Evolutionary conservation across 1,140 invertebrate genomes (phyloP).

Genomic region (Stegodyphus dumicola): DNA sequence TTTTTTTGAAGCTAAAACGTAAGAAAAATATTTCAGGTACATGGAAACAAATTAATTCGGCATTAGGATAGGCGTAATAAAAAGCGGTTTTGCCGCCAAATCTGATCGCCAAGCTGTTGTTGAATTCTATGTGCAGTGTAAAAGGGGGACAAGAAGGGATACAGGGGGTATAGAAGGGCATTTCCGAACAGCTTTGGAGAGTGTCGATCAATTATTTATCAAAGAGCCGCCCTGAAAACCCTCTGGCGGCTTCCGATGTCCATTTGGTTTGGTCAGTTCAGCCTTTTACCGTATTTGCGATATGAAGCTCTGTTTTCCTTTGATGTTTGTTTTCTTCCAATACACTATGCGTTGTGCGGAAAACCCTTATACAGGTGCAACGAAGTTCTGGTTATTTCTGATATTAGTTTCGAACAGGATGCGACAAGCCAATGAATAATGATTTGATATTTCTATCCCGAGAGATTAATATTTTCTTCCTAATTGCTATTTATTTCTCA

Average conservation of each 20-base stretch:
- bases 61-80: background rate
- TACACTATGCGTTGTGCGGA: background rate
- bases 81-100: conserved; percentile 31
- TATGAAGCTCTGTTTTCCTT: conserved; percentile 9
- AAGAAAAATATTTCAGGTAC: too few species aligned
- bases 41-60: background rate
- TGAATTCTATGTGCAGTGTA: background rate
- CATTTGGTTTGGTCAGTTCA: conserved; percentile 46
- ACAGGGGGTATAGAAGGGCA: background rate
- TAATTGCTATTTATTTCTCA: too few species aligned
- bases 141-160: background rate
- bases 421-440: too few species aligned
- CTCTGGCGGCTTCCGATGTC: conserved; percentile 47
- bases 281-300: conserved; percentile 32
- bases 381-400: too few species aligned
- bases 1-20: too few species aligned
- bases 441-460: too few species aligned
- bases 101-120: conserved; percentile 19
- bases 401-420: too few species aligned
- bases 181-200: conserved; percentile 28
- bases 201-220: conserved; percentile 60
- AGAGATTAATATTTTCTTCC: too few species aligned
- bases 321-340: background rate
- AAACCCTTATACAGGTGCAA: background rate
- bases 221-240: conserved; percentile 39